These are phyloP conservation scores for Apogon hyalosoma DNA, from an alignment of 2,797 vertebrate species.

Conservation along the genomic window DNA sequence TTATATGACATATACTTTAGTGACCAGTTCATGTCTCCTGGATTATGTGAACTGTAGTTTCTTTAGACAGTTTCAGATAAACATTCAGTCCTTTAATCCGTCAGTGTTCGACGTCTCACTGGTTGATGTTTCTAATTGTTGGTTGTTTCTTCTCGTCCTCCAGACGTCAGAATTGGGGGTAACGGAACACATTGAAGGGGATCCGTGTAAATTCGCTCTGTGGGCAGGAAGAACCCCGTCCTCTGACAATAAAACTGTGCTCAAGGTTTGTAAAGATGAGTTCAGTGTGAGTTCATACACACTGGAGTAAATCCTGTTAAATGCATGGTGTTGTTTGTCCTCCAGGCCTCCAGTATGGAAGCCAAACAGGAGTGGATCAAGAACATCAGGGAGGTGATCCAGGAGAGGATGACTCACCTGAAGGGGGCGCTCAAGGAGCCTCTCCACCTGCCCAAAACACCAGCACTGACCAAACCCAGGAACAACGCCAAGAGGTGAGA, in stretches of 20 bases:
- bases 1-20: no score
- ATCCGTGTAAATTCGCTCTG: slow-evolving; percentile 97
- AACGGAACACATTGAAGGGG: slow-evolving; percentile 97
- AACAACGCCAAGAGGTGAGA: slow-evolving; percentile 92
- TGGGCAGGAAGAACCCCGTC: slow-evolving; percentile 98
- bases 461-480: slow-evolving; percentile 88
- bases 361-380: slow-evolving; percentile 99
- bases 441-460: slow-evolving; percentile 94
- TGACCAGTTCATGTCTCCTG: no score
- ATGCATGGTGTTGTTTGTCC: neutral
- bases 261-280: slow-evolving; percentile 86
- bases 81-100: no score
- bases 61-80: no score
- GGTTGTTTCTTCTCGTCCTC: neutral
- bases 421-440: slow-evolving; percentile 98
- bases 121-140: slow-evolving; percentile 27
- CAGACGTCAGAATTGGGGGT: slow-evolving; percentile 98
- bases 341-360: slow-evolving; percentile 93
- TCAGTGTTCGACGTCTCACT: no score
- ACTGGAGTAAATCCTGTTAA: neutral
- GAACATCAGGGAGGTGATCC: slow-evolving; percentile 97
- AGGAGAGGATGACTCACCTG: slow-evolving; percentile 97
- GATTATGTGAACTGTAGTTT: no score
- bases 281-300: neutral
- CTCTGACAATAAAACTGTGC: slow-evolving; percentile 97